A percentile compares a stretch with the other conserved stretches of the same genome.
These are phyloP conservation scores for Desoria tigrina DNA, from an alignment of 2,888 invertebrate genomes.

Conservation along the genomic window DNA sequence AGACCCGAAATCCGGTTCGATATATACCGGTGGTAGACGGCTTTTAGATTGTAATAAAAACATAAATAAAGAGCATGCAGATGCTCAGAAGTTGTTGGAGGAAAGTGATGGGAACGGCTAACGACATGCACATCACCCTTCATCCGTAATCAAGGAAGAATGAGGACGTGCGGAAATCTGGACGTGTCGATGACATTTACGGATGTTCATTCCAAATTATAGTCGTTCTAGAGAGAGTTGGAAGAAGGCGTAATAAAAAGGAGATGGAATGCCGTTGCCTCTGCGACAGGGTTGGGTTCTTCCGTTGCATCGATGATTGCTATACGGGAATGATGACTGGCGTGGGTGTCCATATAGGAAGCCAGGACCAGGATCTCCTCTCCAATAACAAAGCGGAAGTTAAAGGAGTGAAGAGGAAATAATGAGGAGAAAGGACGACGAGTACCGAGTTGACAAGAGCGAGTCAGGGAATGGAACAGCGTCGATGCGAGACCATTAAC, in stretches of 20 bases:
- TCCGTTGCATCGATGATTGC: slow-evolving; percentile 13
- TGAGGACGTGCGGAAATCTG: slow-evolving; percentile 12
- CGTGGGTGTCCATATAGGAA: neutral
- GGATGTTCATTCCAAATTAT: slow-evolving; percentile 20
- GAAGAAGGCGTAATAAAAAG: slow-evolving; percentile 15
- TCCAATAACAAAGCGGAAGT: slow-evolving; percentile 7
- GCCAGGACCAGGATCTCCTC: neutral
- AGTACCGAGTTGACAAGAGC: slow-evolving; percentile 45
- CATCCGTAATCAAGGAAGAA: neutral
- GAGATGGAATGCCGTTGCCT: no score
- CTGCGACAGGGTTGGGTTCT: slow-evolving; percentile 12
- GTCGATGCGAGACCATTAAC: slow-evolving; percentile 54
- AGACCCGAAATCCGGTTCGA: no score
- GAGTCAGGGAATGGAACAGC: slow-evolving; percentile 49
- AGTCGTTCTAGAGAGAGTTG: slow-evolving; percentile 5
- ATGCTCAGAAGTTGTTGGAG: no score
- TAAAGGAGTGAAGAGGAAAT: slow-evolving; percentile 13
- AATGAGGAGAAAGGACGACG: slow-evolving; percentile 25
- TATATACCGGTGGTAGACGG: no score
- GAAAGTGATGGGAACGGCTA: no score
- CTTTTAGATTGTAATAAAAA: no score
- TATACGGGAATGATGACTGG: slow-evolving; percentile 19
- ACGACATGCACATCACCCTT: no score
- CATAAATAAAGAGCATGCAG: no score
- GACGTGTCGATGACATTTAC: slow-evolving; percentile 33